Base-by-base conservation (phyloP, 2,888 invertebrate species). In the Meiosimyza platycephala region DNA sequence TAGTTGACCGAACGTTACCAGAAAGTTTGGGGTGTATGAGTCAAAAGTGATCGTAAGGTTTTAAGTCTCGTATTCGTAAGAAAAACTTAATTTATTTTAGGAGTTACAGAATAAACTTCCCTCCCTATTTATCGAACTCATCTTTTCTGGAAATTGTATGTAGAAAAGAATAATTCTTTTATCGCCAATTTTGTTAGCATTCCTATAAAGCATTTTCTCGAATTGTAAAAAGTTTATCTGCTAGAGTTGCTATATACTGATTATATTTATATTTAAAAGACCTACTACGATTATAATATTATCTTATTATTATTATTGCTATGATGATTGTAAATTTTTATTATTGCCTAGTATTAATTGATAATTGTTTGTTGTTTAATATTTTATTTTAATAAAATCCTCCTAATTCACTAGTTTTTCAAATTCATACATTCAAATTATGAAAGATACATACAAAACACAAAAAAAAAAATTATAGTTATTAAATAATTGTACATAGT, bases 11-110 rank as follows among this genome's bases (percentile, higher is more conserved):
- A 40, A 40, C 9, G 40, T 40, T 40, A 40, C 9, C 9, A 40
- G 9, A 40, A 40, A 40, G 9, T 40, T 40, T 40, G 40, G 40
- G 40, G 9, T 40, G 40, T 40, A 40, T 40, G 40, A 40, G 40
- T 40, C 40, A 40, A 40, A 40, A 40, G 40, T 40, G 40, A 82
- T 81, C 81, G 79, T 79, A 78, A 82, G 81, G 81, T 81, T 82
- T 81, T 82, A 81, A 82, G 80, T 80, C 81, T 80, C 80, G 76
- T 80, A 78, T 48, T 40, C 40, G 50, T 22, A 50, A 51, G 48
- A 50, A 47, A 18, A 47, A 40, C 33, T 33, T n/a, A 40, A 5
- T 47, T 63, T 40, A 63, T 6, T 40, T 63, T 64, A 50, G 50
- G 51, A 13, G 28, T 47, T 22, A 51, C 64, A 48, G 50, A 64